These are phyloP conservation scores for Macrotus californicus DNA, from an alignment of 2,113 vertebrate species.

Conservation along the genomic window DNA sequence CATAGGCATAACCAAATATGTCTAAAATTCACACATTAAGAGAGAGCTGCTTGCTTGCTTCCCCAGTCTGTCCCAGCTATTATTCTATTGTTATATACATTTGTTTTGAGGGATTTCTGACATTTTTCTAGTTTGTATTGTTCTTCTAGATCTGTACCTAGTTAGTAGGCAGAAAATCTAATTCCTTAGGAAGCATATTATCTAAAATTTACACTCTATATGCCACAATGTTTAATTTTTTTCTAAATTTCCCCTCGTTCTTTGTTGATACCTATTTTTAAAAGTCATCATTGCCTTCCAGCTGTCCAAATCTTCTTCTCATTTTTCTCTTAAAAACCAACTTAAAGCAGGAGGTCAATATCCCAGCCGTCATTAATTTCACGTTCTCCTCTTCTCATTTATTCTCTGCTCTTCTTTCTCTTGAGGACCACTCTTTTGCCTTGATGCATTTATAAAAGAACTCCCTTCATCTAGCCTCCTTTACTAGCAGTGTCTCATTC, in stretches of 20 bases:
- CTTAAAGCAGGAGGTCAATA: slow-evolving; percentile 67
- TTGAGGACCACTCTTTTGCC: slow-evolving; percentile 14
- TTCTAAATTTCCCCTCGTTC: slow-evolving; percentile 47
- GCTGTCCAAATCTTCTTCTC: slow-evolving; percentile 63
- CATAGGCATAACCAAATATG: background rate
- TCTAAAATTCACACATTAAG: background rate
- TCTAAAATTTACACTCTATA: slow-evolving; percentile 43
- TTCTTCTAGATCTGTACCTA: background rate
- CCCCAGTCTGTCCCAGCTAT: background rate
- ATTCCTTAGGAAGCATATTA: slow-evolving; percentile 49
- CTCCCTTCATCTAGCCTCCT: slow-evolving; percentile 57
- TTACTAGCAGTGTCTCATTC: slow-evolving; percentile 62
- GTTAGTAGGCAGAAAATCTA: slow-evolving; percentile 30
- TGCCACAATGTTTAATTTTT: slow-evolving; percentile 60
- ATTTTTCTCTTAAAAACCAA: slow-evolving; percentile 67
- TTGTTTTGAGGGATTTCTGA: slow-evolving; percentile 27
- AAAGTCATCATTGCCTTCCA: slow-evolving; percentile 65
- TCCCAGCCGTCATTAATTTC: slow-evolving; percentile 65
- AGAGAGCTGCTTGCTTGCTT: background rate
- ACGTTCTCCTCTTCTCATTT: slow-evolving; percentile 53
- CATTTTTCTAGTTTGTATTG: background rate
- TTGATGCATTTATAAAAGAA: slow-evolving; percentile 64
- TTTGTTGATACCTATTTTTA: slow-evolving; percentile 64
- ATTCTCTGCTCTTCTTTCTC: slow-evolving; percentile 51
- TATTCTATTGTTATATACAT: background rate